Evolutionary conservation across 2,113 vertebrate genomes (phyloP).

Genomic region (Gnathonemus longibarbis): DNA sequence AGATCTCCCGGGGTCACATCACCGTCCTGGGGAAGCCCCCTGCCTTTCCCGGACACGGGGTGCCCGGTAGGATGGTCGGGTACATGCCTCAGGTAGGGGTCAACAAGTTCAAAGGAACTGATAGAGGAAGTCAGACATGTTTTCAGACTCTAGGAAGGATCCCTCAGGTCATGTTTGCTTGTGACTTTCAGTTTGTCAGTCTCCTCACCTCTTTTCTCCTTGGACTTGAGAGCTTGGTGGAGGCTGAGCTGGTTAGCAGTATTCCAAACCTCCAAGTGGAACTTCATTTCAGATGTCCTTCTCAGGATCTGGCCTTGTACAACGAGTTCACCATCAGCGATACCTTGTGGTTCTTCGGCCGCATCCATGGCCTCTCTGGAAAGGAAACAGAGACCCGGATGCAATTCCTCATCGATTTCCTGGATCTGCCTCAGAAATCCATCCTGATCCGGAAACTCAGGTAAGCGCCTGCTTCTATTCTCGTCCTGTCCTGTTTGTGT

Average conservation of each 20-base stretch:
- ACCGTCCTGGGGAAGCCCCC: constrained; percentile 64
- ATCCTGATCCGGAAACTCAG: constrained; percentile 65
- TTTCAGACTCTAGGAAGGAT: not conserved
- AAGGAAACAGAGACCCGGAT: constrained; percentile 58
- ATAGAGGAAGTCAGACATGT: no score
- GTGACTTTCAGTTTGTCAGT: not conserved
- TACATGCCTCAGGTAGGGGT: constrained; percentile 67
- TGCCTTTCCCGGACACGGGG: constrained; percentile 60
- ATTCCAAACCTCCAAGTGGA: not conserved
- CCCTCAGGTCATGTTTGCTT: not conserved
- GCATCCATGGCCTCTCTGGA: constrained; percentile 59
- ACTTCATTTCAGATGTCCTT: not conserved
- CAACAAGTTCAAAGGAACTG: not conserved
- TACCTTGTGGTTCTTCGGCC: constrained; percentile 60
- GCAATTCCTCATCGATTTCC: constrained; percentile 62
- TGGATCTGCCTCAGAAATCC: constrained; percentile 61
- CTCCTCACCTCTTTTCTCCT: not conserved
- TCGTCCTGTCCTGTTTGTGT: not conserved
- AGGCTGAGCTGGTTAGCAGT: not conserved
- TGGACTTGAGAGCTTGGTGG: not conserved
- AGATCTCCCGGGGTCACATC: constrained; percentile 62
- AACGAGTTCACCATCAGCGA: constrained; percentile 67
- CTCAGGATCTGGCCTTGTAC: constrained; percentile 64
- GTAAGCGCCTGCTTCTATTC: constrained; percentile 29
- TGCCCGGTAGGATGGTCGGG: constrained; percentile 65